A percentile compares a stretch with the other conserved stretches of the same genome.
Evolutionary conservation across 2,113 vertebrate genomes (phyloP).

Genomic region (Corythornis madagascariensis): DNA sequence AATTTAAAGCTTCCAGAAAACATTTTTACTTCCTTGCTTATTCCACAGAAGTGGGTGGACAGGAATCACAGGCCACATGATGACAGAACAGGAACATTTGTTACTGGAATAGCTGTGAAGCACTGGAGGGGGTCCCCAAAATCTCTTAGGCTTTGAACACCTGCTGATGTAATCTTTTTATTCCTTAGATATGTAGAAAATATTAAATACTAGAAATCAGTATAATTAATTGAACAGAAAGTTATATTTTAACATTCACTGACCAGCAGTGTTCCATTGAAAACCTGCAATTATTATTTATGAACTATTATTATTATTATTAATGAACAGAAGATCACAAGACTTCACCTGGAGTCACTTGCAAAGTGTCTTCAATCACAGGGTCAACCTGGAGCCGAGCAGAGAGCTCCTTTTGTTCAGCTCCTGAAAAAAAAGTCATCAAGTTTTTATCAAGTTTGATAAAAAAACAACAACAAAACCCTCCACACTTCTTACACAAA

Average conservation of each 20-base stretch:
- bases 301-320: neutral
- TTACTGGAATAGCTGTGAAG: neutral
- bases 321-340: neutral
- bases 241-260: neutral
- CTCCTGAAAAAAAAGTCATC: constrained; percentile 43
- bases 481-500: neutral
- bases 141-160: neutral
- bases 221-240: neutral
- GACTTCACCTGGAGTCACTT: constrained; percentile 72
- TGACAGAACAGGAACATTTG: neutral
- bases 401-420: constrained; percentile 75
- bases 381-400: constrained; percentile 86
- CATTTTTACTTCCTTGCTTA: neutral
- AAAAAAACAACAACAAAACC: neutral
- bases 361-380: constrained; percentile 66
- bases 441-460: neutral
- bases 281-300: neutral
- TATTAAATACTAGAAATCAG: neutral
- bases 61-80: neutral
- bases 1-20: neutral
- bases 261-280: neutral
- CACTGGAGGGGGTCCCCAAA: accelerated
- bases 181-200: neutral
- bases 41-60: neutral
- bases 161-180: neutral